These are phyloP conservation scores for Micrasema minimum DNA, from an alignment of 1,140 invertebrate genomes.

Conservation along the genomic window DNA sequence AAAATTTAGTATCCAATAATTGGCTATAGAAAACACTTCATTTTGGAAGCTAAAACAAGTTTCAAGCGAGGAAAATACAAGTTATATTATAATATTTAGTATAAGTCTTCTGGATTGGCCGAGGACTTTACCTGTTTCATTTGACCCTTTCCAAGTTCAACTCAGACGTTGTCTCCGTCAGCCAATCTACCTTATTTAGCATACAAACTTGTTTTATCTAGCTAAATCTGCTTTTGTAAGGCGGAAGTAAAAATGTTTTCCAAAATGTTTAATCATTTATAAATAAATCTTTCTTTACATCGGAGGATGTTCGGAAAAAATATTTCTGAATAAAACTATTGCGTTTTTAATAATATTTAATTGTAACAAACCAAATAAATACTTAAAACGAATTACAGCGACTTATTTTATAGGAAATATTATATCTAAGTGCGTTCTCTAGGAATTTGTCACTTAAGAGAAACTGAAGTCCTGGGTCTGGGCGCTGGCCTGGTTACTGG, in stretches of 20 bases:
- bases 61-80: no score
- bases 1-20: no score
- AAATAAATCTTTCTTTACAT: conserved; percentile 6
- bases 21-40: no score
- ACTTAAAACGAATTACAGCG: conserved; percentile 48
- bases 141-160: no score
- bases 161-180: no score
- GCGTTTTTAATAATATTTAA: conserved; percentile 43
- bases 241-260: not conserved
- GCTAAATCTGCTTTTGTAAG: no score
- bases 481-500: conserved; percentile 20
- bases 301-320: conserved; percentile 1
- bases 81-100: no score
- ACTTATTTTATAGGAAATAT: conserved; percentile 32
- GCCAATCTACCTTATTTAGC: no score
- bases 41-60: no score
- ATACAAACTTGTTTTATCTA: no score
- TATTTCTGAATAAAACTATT: conserved; percentile 27
- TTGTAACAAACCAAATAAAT: conserved; percentile 50
- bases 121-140: no score
- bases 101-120: no score
- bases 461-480: conserved; percentile 43
- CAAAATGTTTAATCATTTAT: not conserved
- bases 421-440: not conserved
- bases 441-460: conserved; percentile 6